phyloP scores from a whole-genome alignment of 2,797 vertebrate genomes.

The Iguana delicatissima region DNA sequence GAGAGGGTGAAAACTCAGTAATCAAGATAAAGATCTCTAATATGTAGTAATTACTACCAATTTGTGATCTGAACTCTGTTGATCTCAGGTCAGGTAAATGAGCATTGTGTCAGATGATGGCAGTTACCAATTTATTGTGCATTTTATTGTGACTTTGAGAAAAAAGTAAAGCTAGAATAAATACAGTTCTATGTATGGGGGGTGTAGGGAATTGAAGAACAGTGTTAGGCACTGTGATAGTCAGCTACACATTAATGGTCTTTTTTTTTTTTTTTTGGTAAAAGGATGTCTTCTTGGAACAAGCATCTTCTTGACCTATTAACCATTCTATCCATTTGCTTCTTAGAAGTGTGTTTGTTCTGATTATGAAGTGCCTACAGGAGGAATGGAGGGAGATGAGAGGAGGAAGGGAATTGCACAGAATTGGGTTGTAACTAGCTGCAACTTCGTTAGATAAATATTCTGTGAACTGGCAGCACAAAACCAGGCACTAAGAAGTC shows the following conservation, averaged over 20 bases:
- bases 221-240: background rate
- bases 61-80: background rate
- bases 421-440: background rate
- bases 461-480: background rate
- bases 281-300: background rate
- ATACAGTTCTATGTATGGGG: background rate
- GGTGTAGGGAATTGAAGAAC: background rate
- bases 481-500: background rate
- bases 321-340: background rate
- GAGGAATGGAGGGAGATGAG: background rate
- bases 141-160: background rate
- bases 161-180: background rate
- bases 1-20: background rate
- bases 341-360: background rate
- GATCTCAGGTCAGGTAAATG: slow-evolving; percentile 7
- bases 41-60: slow-evolving; percentile 1
- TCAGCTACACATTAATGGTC: background rate
- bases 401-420: no score
- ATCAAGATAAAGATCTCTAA: background rate
- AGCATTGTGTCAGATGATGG: background rate
- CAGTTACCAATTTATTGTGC: slow-evolving; percentile 13
- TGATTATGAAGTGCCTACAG: background rate
- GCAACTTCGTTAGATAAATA: background rate
- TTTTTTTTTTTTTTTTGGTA: background rate
- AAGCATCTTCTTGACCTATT: background rate